Evolutionary conservation across 1,140 invertebrate genomes (phyloP), one percentile per base, ranked within the genome.

Genomic region (Callitettix versicolor): DNA sequence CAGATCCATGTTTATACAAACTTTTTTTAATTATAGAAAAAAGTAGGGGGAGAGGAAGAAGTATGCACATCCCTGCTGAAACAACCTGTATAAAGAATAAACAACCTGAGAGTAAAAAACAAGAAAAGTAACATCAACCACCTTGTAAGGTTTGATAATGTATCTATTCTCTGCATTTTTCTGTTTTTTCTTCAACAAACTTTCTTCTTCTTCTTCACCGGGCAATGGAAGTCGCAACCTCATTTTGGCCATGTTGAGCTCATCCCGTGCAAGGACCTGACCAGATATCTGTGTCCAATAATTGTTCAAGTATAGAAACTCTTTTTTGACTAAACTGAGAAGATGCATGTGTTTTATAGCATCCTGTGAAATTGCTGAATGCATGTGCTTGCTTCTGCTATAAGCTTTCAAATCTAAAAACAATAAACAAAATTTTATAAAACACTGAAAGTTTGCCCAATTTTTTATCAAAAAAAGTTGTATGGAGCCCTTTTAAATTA

Each of bases 241-340:
- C 38, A 79, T 76, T 58, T 81, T 85, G 20, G 83, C 84, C 79
- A 88, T 87, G 58, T 77, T 76, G 22, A 89, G 63, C 70, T 90
- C 86, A 70, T 89, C 86, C 41, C 43, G 47, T 21, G 58, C 58
- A 47, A 51, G 54, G 3, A 84, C 73, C 62, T 77, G 70, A 60
- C 81, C 78, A 62, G 69, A 72, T 2, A 80, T 62, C 48, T 72
- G 68, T 40, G 76, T 71, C 81, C 81, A 85, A n/a, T 79, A 60
- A 18, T 72, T 68, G 24, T 82, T 65, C 34, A 82, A 63, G 61
- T 68, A 76, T 66, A 79, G 83, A 62, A 82, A 86, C 67, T 87
- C 79, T 63, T 79, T 80, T 62, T 85, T 85, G 55, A 82, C 57
- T 0, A 64, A 65, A 20, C 84, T 77, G 34, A 86, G 65, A 1